A percentile compares a stretch with the other conserved stretches of the same genome.
Evolutionary conservation across 2,888 invertebrate species (phyloP).

Genomic region (Eupeodes luniger): DNA sequence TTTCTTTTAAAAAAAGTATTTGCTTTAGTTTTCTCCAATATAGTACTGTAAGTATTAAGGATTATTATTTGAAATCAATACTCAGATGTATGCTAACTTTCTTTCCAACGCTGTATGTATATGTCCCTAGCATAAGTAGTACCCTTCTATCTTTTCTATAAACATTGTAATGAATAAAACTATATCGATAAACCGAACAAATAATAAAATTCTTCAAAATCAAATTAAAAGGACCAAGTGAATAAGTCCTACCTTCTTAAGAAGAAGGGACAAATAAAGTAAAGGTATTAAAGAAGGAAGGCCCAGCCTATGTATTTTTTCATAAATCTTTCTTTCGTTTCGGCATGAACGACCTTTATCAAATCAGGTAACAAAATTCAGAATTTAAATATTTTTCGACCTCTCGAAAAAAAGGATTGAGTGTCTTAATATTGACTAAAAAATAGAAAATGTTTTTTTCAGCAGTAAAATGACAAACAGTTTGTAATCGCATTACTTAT

Average conservation of each 20-base stretch:
- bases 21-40: too few relatives aligned
- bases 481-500: conserved; percentile 15
- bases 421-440: neutral
- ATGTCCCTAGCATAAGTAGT: too few relatives aligned
- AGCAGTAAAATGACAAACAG: conserved; percentile 25
- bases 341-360: conserved; percentile 17
- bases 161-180: neutral
- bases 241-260: neutral
- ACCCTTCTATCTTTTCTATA: neutral
- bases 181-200: neutral
- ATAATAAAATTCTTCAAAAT: neutral
- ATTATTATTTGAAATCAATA: too few relatives aligned
- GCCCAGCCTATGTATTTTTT: neutral
- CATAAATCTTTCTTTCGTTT: neutral
- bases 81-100: too few relatives aligned
- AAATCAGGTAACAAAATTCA: conserved; percentile 21
- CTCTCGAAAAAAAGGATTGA: neutral
- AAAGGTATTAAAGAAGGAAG: neutral
- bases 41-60: too few relatives aligned
- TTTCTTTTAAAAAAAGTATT: too few relatives aligned
- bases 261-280: neutral
- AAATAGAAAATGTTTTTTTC: neutral
- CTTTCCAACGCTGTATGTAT: too few relatives aligned
- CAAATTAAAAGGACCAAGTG: too few relatives aligned
- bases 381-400: conserved; percentile 18